Percentiles rank a stretch among this genome's conserved stretches.
Conservation (phyloP, 1,140 invertebrate species). For the Amyelois transitella region DNA sequence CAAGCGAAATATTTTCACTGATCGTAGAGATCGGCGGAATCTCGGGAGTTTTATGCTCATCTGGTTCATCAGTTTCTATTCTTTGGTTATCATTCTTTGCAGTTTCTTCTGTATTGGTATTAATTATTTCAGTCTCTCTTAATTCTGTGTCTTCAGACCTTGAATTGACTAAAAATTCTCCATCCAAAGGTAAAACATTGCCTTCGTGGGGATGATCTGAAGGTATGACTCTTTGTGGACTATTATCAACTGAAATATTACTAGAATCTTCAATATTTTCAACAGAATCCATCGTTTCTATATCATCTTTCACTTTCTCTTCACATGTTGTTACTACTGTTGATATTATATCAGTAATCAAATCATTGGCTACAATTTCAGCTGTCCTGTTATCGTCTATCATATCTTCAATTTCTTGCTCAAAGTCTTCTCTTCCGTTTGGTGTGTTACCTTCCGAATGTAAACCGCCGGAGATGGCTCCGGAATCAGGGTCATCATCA, state of each 20-base stretch:
- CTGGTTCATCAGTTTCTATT: constrained; percentile 50
- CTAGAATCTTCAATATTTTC: background rate
- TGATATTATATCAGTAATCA: constrained; percentile 48
- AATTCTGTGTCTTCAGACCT: constrained; percentile 32
- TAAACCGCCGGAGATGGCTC: constrained; percentile 58
- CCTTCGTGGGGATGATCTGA: constrained; percentile 59
- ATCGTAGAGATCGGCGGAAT: constrained; percentile 83
- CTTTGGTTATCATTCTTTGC: constrained; percentile 58
- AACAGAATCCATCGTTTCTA: background rate
- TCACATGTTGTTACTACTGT: constrained; percentile 38
- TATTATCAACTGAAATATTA: constrained; percentile 23
- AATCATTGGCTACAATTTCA: constrained; percentile 46
- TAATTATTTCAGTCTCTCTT: constrained; percentile 30
- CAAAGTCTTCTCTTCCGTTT: constrained; percentile 63
- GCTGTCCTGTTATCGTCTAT: constrained; percentile 47
- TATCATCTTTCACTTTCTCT: constrained; percentile 22
- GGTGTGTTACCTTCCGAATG: constrained; percentile 67
- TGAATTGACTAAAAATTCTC: constrained; percentile 55
- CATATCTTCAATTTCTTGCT: constrained; percentile 59
- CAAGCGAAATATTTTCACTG: constrained; percentile 76
- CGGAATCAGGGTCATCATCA: constrained; percentile 62
- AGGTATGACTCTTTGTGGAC: constrained; percentile 40
- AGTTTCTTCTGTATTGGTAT: constrained; percentile 51
- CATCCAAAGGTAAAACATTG: constrained; percentile 63
- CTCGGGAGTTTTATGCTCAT: constrained; percentile 77